Percentiles rank a stretch among this genome's conserved stretches.
phyloP scores from a whole-genome alignment of 2,113 vertebrate species.

The Nannobrachium achirus region DNA sequence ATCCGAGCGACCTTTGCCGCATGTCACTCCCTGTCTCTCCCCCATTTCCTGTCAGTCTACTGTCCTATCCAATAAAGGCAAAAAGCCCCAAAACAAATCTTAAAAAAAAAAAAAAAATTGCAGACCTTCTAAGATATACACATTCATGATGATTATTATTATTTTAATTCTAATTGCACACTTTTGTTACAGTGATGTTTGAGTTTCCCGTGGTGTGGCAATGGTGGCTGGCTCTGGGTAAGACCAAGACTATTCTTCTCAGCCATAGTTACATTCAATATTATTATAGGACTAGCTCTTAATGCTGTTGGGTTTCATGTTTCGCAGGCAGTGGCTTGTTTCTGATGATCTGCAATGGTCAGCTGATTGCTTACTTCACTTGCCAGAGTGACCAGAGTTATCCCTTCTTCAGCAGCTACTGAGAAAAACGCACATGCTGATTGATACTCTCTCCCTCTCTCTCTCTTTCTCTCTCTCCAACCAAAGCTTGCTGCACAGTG shows the following conservation, averaged over 20 bases:
- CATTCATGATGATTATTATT: not conserved
- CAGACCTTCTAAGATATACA: not conserved
- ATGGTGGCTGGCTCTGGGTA: conserved; percentile 90
- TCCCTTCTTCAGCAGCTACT: conserved; percentile 65
- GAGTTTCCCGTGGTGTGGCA: conserved; percentile 86
- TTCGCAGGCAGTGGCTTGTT: conserved; percentile 76
- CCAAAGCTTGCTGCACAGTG: not conserved
- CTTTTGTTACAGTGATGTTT: conserved; percentile 80
- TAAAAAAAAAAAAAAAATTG: not conserved
- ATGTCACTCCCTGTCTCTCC: too few relatives aligned
- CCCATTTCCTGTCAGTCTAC: too few relatives aligned
- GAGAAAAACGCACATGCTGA: conserved; percentile 15
- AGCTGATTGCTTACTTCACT: conserved; percentile 78
- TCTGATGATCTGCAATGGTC: conserved; percentile 81
- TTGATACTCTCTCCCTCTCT: not conserved
- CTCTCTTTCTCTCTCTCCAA: not conserved
- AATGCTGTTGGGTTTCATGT: conserved; percentile 3
- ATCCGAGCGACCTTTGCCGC: too few relatives aligned
- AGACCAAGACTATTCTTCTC: conserved; percentile 8
- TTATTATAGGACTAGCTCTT: not conserved
- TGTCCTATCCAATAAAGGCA: too few relatives aligned
- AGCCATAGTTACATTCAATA: not conserved
- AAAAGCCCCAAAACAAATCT: too few relatives aligned
- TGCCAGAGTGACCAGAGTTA: conserved; percentile 71
- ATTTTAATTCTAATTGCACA: conserved; percentile 14